A percentile compares a stretch with the other conserved stretches of the same genome.
These are phyloP conservation scores for Drepanosiphum platanoidis DNA, from an alignment of 2,888 invertebrate species.

Conservation along the genomic window DNA sequence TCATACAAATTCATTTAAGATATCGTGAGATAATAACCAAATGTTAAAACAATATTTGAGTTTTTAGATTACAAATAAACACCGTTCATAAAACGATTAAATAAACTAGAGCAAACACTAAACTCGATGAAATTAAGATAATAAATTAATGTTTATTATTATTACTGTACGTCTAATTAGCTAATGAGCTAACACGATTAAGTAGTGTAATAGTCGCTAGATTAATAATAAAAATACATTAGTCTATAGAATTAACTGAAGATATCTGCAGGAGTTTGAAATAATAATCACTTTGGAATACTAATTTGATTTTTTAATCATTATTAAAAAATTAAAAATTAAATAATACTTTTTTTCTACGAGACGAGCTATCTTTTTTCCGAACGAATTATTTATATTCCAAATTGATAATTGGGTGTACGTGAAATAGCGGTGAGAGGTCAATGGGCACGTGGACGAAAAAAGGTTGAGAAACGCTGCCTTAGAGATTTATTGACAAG, in stretches of 20 bases:
- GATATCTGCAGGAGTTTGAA: background rate
- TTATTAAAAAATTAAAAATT: background rate
- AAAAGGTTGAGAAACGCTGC: no score
- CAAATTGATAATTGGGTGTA: no score
- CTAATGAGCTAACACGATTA: no score
- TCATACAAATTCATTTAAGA: background rate
- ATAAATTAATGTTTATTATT: background rate
- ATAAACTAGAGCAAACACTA: background rate
- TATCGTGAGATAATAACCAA: background rate
- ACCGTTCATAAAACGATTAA: background rate
- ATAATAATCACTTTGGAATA: background rate
- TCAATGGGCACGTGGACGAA: no score
- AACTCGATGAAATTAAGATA: background rate
- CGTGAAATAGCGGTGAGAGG: no score
- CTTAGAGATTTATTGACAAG: no score
- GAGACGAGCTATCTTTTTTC: no score
- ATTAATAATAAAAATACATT: background rate
- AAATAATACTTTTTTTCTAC: background rate
- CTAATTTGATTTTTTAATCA: background rate
- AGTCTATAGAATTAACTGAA: background rate
- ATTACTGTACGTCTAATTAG: background rate
- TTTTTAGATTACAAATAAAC: background rate
- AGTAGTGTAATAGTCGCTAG: background rate
- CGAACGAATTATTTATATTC: no score
- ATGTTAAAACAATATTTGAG: background rate